Base-by-base conservation (phyloP, 2,797 vertebrate genomes). In the Serranus cabrilla region DNA sequence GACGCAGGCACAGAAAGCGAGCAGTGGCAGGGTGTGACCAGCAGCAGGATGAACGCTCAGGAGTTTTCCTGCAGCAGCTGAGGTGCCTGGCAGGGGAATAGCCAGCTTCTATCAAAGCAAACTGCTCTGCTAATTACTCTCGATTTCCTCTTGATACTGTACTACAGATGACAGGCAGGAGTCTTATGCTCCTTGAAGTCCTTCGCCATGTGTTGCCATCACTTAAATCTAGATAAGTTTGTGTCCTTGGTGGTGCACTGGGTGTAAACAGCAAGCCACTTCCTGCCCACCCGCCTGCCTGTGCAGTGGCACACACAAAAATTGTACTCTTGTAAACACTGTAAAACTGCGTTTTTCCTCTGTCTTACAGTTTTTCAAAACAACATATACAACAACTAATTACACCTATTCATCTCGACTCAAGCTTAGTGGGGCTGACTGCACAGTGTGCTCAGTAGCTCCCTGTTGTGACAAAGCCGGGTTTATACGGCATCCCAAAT, bases 11-110 rank as follows among this genome's bases (percentile, higher is more conserved):
- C 42, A 43, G 47, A 62, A 8, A 31, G 73, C 0, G 51, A 74
- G 72, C 63, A 0, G 85, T 43, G 69, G 62, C 71, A 81, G 88
- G 88, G 89, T 83, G 90, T 87, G 90, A 87, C 89, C 83, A 74
- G 54, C 87, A 71, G 85, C 82, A 57, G 66, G 72, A 63, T 61
- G 47, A 85, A 76, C 79, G 37, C 82, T 79, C 71, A 63, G 77
- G 81, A 81, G 82, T 81, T 81, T 55, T 76, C 52, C 74, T 85
- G 87, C 83, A 52, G 80, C 69, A 62, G 78, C 78, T 37, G 74
- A 85, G 82, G 68, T 51, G 76, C 73, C 76, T 51, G 73, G 39
- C 80, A 27, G 69, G 85, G 80, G 85, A 86, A 80, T 73, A 60
- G 20, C 27, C 40, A 2, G 21, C 56, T 63, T 63, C 68, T 65